These are phyloP conservation scores for Drosophila navojoa DNA, from an alignment of 1,140 invertebrate species.

Conservation along the genomic window DNA sequence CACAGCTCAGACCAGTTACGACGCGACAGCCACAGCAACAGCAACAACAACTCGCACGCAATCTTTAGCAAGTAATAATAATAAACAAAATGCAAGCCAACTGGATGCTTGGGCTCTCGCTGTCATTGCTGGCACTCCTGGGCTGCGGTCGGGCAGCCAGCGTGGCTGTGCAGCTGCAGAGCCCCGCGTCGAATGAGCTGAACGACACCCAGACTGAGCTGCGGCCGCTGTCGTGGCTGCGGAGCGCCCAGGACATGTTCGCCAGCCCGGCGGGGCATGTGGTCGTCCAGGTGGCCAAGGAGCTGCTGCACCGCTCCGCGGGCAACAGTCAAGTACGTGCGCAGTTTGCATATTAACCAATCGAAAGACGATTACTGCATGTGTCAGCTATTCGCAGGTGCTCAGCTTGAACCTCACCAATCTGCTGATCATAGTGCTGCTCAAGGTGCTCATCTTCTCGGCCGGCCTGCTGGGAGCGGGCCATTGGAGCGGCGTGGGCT, in stretches of 20 bases:
- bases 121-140: conserved; percentile 10
- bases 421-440: conserved; percentile 89
- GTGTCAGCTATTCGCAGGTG: conserved; percentile 83
- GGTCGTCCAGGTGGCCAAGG: conserved; percentile 87
- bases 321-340: conserved; percentile 86
- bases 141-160: conserved; percentile 43
- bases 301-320: conserved; percentile 87
- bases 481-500: conserved; percentile 86
- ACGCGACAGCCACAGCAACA: conserved; percentile 39
- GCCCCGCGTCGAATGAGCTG: neutral
- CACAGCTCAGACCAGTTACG: conserved; percentile 50
- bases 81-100: conserved; percentile 44
- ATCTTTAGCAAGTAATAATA: conserved; percentile 28
- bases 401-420: conserved; percentile 93
- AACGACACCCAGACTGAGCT: conserved; percentile 20
- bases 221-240: conserved; percentile 84
- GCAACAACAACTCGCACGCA: conserved; percentile 68
- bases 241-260: conserved; percentile 85
- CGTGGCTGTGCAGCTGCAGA: conserved; percentile 28
- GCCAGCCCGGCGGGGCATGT: conserved; percentile 85
- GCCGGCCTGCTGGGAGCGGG: conserved; percentile 90
- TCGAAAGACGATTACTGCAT: conserved; percentile 79
- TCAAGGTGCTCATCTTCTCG: conserved; percentile 92
- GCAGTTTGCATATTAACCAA: neutral
- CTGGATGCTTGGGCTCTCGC: conserved; percentile 24